Conservation (phyloP, 2,888 invertebrate species). For the Eristalis arbustorum region DNA sequence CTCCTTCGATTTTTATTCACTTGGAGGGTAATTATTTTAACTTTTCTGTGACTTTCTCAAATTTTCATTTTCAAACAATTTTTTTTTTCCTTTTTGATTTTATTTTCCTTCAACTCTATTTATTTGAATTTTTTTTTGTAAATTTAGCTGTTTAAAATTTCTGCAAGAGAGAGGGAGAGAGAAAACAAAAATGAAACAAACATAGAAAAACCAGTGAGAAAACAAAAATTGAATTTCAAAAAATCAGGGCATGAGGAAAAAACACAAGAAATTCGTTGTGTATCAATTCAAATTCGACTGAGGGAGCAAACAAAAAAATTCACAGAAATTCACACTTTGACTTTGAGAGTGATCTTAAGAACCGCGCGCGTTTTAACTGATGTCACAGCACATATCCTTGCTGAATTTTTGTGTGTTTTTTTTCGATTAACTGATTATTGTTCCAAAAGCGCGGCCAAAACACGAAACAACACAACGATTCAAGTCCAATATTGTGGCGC, state of each 20-base stretch:
- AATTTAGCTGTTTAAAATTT: constrained; percentile 68
- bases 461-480: constrained; percentile 37
- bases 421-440: not conserved
- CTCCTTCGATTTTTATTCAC: constrained; percentile 6
- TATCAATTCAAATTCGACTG: not conserved
- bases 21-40: not conserved
- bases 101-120: constrained; percentile 51
- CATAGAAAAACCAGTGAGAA: constrained; percentile 6
- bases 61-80: constrained; percentile 26
- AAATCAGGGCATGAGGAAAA: not conserved
- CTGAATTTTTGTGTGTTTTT: constrained; percentile 16
- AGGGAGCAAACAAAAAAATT: not conserved
- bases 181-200: constrained; percentile 27
- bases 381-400: constrained; percentile 59
- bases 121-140: constrained; percentile 35
- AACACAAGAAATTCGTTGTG: not conserved
- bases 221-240: not conserved
- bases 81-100: constrained; percentile 33
- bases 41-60: constrained; percentile 1
- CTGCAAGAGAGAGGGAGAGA: constrained; percentile 42
- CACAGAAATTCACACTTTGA: constrained; percentile 45
- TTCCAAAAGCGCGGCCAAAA: not conserved
- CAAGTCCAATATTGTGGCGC: constrained; percentile 67
- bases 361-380: constrained; percentile 63
- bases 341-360: constrained; percentile 10